Conservation (phyloP, 2,888 invertebrate genomes). For the Rhingia campestris region DNA sequence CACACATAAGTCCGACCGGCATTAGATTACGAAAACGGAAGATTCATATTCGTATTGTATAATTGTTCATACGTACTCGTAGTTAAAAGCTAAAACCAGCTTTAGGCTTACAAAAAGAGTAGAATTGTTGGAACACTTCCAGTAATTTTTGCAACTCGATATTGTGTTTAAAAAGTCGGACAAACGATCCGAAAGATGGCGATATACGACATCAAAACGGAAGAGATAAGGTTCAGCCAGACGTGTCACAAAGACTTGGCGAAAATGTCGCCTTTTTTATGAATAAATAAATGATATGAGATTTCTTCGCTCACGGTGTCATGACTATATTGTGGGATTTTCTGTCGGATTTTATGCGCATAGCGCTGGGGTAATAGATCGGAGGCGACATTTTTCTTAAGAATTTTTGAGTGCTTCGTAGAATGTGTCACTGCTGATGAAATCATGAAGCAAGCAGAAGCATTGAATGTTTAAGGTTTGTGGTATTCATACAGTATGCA, state of each 20-base stretch:
- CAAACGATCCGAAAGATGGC: constrained; percentile 44
- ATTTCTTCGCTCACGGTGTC: constrained; percentile 22
- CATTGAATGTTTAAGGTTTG: too few relatives aligned
- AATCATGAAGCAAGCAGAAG: background rate
- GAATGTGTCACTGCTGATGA: background rate
- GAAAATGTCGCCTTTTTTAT: constrained; percentile 23
- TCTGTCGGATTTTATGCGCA: background rate
- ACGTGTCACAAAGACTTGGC: constrained; percentile 40
- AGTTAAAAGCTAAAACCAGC: background rate
- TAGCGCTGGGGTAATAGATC: constrained; percentile 6
- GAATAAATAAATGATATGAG: constrained; percentile 17
- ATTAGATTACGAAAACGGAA: constrained; percentile 53
- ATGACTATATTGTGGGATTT: constrained; percentile 1
- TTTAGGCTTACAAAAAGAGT: constrained; percentile 19
- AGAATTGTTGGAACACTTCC: background rate
- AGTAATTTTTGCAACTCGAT: constrained; percentile 40
- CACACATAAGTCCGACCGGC: background rate
- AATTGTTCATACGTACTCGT: constrained; percentile 1
- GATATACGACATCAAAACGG: constrained; percentile 56
- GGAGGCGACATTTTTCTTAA: background rate
- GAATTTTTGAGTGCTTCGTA: background rate
- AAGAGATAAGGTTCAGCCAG: constrained; percentile 61
- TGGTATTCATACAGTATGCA: too few relatives aligned
- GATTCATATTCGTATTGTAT: constrained; percentile 33
- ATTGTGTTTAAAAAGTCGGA: constrained; percentile 30